phyloP scores from a whole-genome alignment of 2,113 vertebrate species.

The Willisornis vidua region DNA sequence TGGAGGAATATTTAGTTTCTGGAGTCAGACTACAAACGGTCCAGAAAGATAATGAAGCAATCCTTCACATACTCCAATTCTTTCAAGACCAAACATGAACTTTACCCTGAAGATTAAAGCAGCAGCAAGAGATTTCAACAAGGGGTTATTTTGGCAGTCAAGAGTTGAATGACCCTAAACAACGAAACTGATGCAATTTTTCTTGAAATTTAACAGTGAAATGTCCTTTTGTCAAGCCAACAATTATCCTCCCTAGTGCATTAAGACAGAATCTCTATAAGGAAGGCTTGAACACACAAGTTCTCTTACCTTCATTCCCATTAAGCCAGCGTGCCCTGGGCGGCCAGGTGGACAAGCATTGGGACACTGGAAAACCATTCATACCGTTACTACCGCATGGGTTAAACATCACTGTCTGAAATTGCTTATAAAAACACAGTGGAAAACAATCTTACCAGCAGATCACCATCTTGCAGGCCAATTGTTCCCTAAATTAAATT shows the following conservation, averaged over 20 bases:
- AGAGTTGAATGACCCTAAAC: background rate
- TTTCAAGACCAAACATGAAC: background rate
- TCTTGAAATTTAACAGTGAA: background rate
- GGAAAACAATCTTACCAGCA: constrained; percentile 72
- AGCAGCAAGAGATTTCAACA: background rate
- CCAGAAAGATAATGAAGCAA: background rate
- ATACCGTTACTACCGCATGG: background rate
- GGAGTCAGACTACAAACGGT: background rate
- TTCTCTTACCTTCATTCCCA: constrained; percentile 93
- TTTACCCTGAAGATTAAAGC: background rate
- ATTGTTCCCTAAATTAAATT: constrained; percentile 75
- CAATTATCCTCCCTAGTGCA: background rate
- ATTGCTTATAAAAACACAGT: background rate
- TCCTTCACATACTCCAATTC: background rate
- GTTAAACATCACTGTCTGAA: background rate
- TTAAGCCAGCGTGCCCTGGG: constrained; percentile 89
- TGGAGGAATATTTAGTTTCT: background rate
- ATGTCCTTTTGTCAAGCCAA: background rate
- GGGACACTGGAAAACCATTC: constrained; percentile 84
- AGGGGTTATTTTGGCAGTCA: background rate
- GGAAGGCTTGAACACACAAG: background rate
- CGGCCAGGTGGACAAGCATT: constrained; percentile 87
- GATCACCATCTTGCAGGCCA: constrained; percentile 79
- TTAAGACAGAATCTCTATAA: background rate
- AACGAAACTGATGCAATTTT: background rate